phyloP scores from a whole-genome alignment of 2,797 vertebrate species.

The Borostomias antarcticus region DNA sequence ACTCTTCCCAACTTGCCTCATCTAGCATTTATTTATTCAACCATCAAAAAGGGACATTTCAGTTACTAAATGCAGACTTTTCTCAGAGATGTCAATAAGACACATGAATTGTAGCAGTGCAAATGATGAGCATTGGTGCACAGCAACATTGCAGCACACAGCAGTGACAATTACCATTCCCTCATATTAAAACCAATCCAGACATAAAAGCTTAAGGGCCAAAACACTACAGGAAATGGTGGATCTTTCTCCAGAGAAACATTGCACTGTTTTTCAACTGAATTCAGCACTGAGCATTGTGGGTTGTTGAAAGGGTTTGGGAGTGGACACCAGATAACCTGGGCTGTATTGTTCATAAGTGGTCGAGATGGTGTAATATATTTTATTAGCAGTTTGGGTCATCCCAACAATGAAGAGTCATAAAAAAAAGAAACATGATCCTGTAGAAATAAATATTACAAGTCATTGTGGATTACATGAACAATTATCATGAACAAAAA shows the following conservation, averaged over 20 bases:
- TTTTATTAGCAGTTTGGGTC: constrained; percentile 53
- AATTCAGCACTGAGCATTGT: constrained; percentile 46
- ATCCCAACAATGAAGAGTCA: constrained; percentile 52
- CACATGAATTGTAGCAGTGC: constrained; percentile 57
- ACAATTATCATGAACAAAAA: constrained; percentile 72
- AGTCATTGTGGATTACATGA: constrained; percentile 79
- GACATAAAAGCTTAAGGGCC: constrained; percentile 56
- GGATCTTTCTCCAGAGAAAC: constrained; percentile 40
- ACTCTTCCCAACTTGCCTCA: background rate
- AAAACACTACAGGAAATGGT: constrained; percentile 45
- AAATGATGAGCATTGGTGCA: constrained; percentile 46
- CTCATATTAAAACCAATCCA: constrained; percentile 67
- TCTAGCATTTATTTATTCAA: constrained; percentile 20
- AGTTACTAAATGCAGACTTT: constrained; percentile 47
- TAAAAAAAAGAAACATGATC: constrained; percentile 64
- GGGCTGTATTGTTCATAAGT: constrained; percentile 33
- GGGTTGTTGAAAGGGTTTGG: constrained; percentile 10
- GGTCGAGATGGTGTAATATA: constrained; percentile 50
- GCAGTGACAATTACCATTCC: constrained; percentile 62
- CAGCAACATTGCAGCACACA: constrained; percentile 27
- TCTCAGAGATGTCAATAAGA: constrained; percentile 52
- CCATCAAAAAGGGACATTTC: constrained; percentile 25
- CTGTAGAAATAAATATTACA: constrained; percentile 89
- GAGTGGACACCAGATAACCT: constrained; percentile 31
- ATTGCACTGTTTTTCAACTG: constrained; percentile 66